These are phyloP conservation scores for Amblyopsis hoosieri DNA, from an alignment of 2,797 vertebrate genomes.

Conservation along the genomic window DNA sequence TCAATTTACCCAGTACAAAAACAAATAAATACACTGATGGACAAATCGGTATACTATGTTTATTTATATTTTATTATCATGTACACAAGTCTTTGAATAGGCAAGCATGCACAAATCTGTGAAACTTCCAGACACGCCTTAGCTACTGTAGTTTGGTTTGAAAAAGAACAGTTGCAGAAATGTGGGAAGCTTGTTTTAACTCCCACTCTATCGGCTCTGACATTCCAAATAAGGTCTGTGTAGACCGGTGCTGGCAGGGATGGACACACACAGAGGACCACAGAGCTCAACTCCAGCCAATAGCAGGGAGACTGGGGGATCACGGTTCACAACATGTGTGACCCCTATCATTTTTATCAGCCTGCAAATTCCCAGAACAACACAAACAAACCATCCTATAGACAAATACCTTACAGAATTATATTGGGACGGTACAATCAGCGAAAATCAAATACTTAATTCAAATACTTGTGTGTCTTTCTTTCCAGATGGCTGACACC, in stretches of 20 bases:
- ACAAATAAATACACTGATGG: slow-evolving; percentile 41
- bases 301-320: slow-evolving; percentile 54
- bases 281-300: slow-evolving; percentile 65
- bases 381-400: slow-evolving; percentile 55
- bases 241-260: slow-evolving; percentile 62
- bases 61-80: slow-evolving; percentile 41
- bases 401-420: slow-evolving; percentile 22
- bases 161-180: slow-evolving; percentile 50
- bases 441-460: background rate
- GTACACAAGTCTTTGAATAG: slow-evolving; percentile 40
- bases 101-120: slow-evolving; percentile 47
- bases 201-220: slow-evolving; percentile 77
- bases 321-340: slow-evolving; percentile 65
- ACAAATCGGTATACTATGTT: slow-evolving; percentile 47
- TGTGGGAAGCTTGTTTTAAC: slow-evolving; percentile 73
- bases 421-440: slow-evolving; percentile 25
- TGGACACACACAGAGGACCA: slow-evolving; percentile 61
- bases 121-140: slow-evolving; percentile 39
- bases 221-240: slow-evolving; percentile 80
- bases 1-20: slow-evolving; percentile 51
- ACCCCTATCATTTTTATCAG: slow-evolving; percentile 63
- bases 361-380: slow-evolving; percentile 72
- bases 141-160: slow-evolving; percentile 21
- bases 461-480: slow-evolving; percentile 13
- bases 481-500: background rate